Evolutionary conservation across 2,888 invertebrate species (phyloP), one percentile per base, ranked within the genome.

Genomic region (Pterobdella sp.): DNA sequence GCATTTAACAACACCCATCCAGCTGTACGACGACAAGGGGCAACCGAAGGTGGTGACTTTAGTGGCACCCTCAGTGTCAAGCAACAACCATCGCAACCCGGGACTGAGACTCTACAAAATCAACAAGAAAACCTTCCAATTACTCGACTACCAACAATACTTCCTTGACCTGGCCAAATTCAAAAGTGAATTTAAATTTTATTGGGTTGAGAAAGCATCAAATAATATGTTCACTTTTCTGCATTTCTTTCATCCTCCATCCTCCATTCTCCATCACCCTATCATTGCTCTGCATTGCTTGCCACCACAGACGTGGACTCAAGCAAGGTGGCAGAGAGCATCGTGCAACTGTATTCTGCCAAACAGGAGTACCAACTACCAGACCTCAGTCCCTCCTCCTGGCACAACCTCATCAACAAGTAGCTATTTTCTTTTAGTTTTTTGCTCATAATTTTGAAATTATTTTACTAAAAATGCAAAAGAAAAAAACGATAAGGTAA

Each of bases 111-210:
- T 77, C 14, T 77, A 64, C 72, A 69, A 75, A 37, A 74, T 79
- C 52, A 78, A 79, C 64, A 42, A 72, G 3, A 73, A 72, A 14
- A 76, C 76, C 26, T 78, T 72, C 56, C 26, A 75, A n/a, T 75
- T 78, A 0, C 42, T 78, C 10, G 78, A 79, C 71, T 79, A 78
- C 69, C 76, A 77, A 3, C 78, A 79, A 72, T 79, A 78, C 68
- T 77, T 74, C 68, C 60, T 79, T 10, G 74, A 77, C 74, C 34
- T 77, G 10, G 35, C 42, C 22, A 26, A 63, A 36, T 18, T 71
- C 10, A 52, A 29, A 3, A 35, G 71, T 71, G 22, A n/a, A 63
- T 68, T 36, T 10, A n/a, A n/a, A n/a, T n/a, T n/a, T n/a, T n/a
- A n/a, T n/a, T n/a, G n/a, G n/a, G n/a, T n/a, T n/a, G n/a, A n/a